Evolutionary conservation across 2,113 vertebrate species (phyloP).

Genomic region (Meleagris gallopavo): DNA sequence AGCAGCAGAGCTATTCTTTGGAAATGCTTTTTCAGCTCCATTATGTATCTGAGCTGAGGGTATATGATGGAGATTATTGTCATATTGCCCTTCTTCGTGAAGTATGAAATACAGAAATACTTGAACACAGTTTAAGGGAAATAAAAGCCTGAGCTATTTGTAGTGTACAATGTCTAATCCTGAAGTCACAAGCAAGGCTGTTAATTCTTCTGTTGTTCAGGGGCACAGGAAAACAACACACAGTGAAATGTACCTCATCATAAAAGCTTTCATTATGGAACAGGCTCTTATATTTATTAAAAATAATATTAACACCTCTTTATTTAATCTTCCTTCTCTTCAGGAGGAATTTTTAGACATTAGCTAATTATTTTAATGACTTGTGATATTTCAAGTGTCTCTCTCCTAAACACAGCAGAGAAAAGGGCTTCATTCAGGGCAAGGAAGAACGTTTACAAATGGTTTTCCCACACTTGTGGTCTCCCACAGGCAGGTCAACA

Average conservation of each 20-base stretch:
- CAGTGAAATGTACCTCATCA: background rate
- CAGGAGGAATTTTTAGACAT: conserved; percentile 5
- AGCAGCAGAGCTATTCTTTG: background rate
- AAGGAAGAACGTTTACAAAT: background rate
- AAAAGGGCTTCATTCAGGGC: background rate
- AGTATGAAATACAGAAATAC: background rate
- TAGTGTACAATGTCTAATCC: background rate
- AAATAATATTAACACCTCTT: conserved; percentile 4
- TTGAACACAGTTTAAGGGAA: background rate
- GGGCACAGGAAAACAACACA: background rate
- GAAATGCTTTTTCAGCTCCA: background rate
- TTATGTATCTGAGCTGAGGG: background rate
- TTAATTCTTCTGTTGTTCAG: background rate
- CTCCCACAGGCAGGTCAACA: background rate
- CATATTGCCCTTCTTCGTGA: background rate
- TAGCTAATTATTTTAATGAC: conserved; percentile 22
- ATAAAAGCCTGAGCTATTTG: background rate
- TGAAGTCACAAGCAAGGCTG: background rate
- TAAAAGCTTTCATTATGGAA: background rate
- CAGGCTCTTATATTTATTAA: background rate
- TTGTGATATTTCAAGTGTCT: background rate
- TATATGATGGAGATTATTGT: background rate
- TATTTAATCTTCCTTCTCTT: conserved; percentile 29
- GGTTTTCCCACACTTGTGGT: rapidly evolving
- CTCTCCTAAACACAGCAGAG: background rate